phyloP scores from a whole-genome alignment of 2,888 invertebrate genomes.

The Watsonalla binaria region DNA sequence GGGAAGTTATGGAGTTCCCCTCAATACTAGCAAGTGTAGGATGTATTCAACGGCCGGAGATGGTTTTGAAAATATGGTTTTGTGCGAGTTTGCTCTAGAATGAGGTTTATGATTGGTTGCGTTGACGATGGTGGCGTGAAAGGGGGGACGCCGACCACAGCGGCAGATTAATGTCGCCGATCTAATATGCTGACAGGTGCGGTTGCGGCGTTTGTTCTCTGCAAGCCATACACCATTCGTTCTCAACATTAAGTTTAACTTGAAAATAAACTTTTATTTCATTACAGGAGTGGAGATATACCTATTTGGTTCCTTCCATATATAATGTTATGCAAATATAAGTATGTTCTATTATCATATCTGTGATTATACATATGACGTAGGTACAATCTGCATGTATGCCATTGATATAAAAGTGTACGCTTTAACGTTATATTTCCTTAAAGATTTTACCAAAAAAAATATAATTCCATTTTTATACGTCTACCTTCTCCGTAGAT shows the following conservation, averaged over 20 bases:
- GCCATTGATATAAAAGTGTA: too few relatives aligned
- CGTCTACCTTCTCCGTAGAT: slow-evolving; percentile 5
- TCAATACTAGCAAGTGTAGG: slow-evolving; percentile 17
- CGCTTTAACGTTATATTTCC: too few relatives aligned
- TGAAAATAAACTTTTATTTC: too few relatives aligned
- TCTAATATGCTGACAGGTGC: slow-evolving; percentile 70
- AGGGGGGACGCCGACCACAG: slow-evolving; percentile 20
- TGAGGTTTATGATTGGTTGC: slow-evolving; percentile 63
- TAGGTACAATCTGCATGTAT: too few relatives aligned
- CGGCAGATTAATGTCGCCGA: slow-evolving; percentile 64
- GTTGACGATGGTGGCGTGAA: slow-evolving; percentile 12
- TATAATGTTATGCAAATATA: too few relatives aligned
- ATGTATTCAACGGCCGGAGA: slow-evolving; percentile 52
- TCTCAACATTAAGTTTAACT: background rate
- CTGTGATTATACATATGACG: too few relatives aligned
- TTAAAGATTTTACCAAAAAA: too few relatives aligned
- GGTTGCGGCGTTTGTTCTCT: slow-evolving; percentile 25
- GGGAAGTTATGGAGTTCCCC: background rate
- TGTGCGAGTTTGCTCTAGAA: slow-evolving; percentile 55
- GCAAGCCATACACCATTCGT: background rate
- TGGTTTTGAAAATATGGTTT: slow-evolving; percentile 51
- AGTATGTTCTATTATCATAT: too few relatives aligned
- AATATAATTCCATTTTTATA: background rate
- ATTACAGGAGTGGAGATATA: too few relatives aligned
- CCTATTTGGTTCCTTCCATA: too few relatives aligned